Percentiles rank a stretch among this genome's conserved stretches.
Conservation (phyloP, 2,113 vertebrate species). For the Scartelaos histophorus region DNA sequence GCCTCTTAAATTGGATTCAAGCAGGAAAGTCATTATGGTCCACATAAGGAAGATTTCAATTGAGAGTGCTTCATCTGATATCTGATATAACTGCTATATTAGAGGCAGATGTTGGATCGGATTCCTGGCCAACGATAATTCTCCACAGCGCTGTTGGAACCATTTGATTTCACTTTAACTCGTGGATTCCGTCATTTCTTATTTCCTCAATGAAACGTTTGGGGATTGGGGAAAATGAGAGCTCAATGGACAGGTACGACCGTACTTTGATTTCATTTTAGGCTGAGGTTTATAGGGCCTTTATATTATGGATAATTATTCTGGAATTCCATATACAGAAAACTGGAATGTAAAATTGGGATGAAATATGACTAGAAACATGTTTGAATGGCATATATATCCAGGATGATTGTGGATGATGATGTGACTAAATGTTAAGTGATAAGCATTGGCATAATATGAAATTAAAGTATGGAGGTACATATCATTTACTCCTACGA, state of each 20-base stretch:
- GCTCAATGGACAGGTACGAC: conserved; percentile 21
- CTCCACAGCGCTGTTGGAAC: conserved; percentile 38
- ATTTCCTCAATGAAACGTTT: conserved; percentile 42
- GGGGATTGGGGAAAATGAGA: conserved; percentile 75
- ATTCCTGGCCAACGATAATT: conserved; percentile 56
- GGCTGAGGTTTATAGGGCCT: neutral
- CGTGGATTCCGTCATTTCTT: conserved; percentile 46
- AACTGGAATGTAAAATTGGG: too few species aligned
- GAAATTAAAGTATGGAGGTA: too few species aligned
- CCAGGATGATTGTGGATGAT: too few species aligned
- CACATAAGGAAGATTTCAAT: conserved; percentile 69
- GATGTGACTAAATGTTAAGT: too few species aligned
- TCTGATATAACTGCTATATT: conserved; percentile 64
- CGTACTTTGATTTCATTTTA: neutral
- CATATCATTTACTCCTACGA: too few species aligned
- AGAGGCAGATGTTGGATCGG: conserved; percentile 55
- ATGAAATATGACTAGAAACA: too few species aligned
- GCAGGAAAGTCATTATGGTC: conserved; percentile 69
- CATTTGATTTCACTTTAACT: conserved; percentile 55
- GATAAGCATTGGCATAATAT: too few species aligned
- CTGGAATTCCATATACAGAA: neutral
- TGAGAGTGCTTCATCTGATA: conserved; percentile 63
- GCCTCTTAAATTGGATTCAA: conserved; percentile 71
- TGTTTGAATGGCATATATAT: too few species aligned
- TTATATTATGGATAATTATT: neutral